These are phyloP conservation scores for Ceuthmochares aereus DNA, from an alignment of 2,113 vertebrate species.

Conservation along the genomic window DNA sequence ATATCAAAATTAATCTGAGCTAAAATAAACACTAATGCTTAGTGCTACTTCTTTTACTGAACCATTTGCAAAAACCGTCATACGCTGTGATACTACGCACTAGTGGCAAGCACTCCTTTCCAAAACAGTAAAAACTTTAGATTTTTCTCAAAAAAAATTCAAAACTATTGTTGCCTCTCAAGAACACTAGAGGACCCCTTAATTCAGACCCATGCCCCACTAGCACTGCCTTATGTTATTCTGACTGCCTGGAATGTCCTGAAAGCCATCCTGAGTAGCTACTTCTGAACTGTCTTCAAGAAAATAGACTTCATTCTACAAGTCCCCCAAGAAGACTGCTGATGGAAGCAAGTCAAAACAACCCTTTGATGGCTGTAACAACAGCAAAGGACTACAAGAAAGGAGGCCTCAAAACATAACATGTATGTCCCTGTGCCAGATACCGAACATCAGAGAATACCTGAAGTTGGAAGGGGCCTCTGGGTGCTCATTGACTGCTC, in stretches of 20 bases:
- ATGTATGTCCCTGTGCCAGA: background rate
- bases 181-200: background rate
- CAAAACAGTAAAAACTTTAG: background rate
- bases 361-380: background rate
- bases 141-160: background rate
- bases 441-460: background rate
- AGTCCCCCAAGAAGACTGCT: background rate
- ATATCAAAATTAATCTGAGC: background rate
- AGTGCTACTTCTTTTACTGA: background rate
- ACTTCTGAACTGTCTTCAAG: background rate
- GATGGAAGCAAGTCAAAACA: background rate
- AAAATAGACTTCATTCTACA: background rate
- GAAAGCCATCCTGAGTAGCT: background rate
- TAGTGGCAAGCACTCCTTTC: background rate
- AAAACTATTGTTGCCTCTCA: background rate
- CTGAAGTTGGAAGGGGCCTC: background rate
- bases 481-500: background rate
- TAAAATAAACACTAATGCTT: background rate
- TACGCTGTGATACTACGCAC: background rate
- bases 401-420: background rate
- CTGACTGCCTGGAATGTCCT: background rate
- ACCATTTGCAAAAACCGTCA: background rate
- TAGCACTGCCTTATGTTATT: background rate
- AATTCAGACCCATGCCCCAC: background rate
- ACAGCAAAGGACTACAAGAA: background rate